Conservation (phyloP, 1,140 invertebrate genomes). For the Pararge aegeria region DNA sequence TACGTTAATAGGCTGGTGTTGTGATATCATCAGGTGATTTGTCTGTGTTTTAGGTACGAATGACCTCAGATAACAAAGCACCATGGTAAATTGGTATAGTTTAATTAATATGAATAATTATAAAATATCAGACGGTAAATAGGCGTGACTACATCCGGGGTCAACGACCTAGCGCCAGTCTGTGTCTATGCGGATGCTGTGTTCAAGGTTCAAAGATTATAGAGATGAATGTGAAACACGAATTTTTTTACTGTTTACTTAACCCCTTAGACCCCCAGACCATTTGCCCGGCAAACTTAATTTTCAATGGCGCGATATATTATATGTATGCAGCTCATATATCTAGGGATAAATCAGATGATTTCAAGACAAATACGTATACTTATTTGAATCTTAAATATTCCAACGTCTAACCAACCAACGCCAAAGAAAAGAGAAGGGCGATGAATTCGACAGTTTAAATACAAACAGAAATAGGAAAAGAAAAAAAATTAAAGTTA, state of each 20-base stretch:
- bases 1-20: too few species aligned
- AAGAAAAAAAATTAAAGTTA: too few species aligned
- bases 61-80: background rate
- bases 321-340: too few species aligned
- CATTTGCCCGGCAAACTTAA: background rate
- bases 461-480: too few species aligned
- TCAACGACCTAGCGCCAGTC: background rate
- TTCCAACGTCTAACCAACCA: too few species aligned
- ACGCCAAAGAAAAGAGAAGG: too few species aligned
- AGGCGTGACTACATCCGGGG: slow-evolving; percentile 2
- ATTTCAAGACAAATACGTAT: too few species aligned
- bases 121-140: slow-evolving; percentile 1
- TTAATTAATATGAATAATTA: slow-evolving; percentile 2
- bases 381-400: too few species aligned
- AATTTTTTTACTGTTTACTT: background rate
- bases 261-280: background rate
- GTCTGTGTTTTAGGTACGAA: background rate
- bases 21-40: too few species aligned
- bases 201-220: slow-evolving; percentile 6
- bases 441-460: too few species aligned
- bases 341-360: too few species aligned
- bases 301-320: too few species aligned
- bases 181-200: slow-evolving; percentile 2
- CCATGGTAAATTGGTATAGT: background rate
- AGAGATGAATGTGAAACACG: slow-evolving; percentile 2